phyloP scores from a whole-genome alignment of 2,888 invertebrate species.

The Microchrysa polita region DNA sequence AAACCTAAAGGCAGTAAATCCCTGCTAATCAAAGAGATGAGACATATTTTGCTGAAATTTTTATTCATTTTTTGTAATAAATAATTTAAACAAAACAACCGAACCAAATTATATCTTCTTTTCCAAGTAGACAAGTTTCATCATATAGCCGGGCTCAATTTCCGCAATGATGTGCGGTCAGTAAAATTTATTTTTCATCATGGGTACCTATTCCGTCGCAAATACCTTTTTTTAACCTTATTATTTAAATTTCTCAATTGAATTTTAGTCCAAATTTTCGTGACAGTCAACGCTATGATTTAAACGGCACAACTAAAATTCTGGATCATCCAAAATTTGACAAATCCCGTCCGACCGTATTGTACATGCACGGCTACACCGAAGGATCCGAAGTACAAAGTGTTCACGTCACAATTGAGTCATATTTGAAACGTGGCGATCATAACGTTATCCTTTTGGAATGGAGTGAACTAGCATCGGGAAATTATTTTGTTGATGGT shows the following conservation, averaged over 20 bases:
- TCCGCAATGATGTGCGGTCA: slow-evolving; percentile 16
- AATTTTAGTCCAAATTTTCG: slow-evolving; percentile 24
- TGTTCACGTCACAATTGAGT: slow-evolving; percentile 65
- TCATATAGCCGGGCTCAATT: too few species aligned
- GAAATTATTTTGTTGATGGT: slow-evolving; percentile 63
- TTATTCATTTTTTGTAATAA: too few species aligned
- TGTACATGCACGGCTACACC: slow-evolving; percentile 71
- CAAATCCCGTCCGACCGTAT: slow-evolving; percentile 62
- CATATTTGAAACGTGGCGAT: slow-evolving; percentile 59
- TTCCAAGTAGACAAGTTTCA: too few species aligned
- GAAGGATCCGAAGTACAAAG: slow-evolving; percentile 70
- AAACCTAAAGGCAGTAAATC: too few species aligned
- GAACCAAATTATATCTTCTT: too few species aligned
- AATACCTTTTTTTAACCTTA: too few species aligned
- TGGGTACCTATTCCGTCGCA: too few species aligned
- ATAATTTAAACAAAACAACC: too few species aligned
- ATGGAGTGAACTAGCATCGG: slow-evolving; percentile 63
- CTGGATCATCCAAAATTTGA: slow-evolving; percentile 33
- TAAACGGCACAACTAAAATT: slow-evolving; percentile 10
- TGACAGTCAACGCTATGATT: background rate
- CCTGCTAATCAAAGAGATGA: too few species aligned
- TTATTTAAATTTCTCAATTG: too few species aligned
- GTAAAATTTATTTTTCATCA: slow-evolving; percentile 31
- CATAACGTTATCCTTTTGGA: slow-evolving; percentile 61
- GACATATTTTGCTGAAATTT: too few species aligned